Base-by-base conservation (phyloP, 2,113 vertebrate species). In the Nannospalax galili region DNA sequence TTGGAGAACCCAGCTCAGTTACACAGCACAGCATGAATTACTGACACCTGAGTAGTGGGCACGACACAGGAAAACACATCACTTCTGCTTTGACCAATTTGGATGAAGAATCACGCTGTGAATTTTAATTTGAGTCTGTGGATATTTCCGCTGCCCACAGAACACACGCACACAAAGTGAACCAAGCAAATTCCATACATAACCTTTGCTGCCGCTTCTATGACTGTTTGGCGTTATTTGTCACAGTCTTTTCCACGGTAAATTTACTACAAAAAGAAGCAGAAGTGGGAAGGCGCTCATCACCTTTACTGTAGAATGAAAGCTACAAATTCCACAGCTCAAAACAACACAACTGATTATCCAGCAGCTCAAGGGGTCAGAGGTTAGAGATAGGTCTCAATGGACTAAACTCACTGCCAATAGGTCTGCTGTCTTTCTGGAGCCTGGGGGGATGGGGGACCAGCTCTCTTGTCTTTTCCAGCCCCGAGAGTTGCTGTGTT, bases 81-180 rank as follows among this genome's bases (percentile, higher is more conserved):
- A 73, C 79, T 80, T 77, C 93, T 95, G n/a, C 67, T 87, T 20
- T 87, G 65, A 73, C 72, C 94, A 89, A 75, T 78, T 95, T 84
- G 89, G 72, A 58, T 92, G 74, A 97, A 96, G 88, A 97, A 32
- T 19, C 74, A 37, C 37, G 81, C 96, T 42, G 90, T 22, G 65
- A 87, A 93, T 96, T 88, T 87, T 42, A 79, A 97, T 91, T 48
- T 88, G 69, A 75, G 37, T 24, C 84, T 28, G 45, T 24, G 22
- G 69, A n/a, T 58, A 91, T 82, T 94, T 92, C 84, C 86, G 65
- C 84, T 73, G 16, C 74, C 88, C 91, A 58, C 22, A 93, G 79
- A 81, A 94, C 78, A 64, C 37, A 48, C 32, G 95, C 12, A 94
- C 72, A 97, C 19, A 78, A 42, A 89, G 48, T 48, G 11, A 77